Conservation (phyloP, 2,888 invertebrate genomes). For the Dolichomitus sp. region DNA sequence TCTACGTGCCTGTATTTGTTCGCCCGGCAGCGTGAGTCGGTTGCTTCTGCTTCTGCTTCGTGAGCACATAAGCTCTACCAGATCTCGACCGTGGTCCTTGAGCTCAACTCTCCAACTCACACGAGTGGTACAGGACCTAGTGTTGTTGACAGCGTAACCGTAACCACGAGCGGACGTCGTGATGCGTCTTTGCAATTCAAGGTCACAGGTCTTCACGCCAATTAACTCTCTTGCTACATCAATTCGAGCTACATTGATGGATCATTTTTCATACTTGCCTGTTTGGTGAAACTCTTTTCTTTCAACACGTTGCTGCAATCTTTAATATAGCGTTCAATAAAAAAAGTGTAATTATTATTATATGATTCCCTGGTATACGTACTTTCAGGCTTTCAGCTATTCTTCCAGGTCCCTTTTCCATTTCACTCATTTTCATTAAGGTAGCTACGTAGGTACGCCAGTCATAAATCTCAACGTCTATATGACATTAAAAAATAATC, state of each 20-base stretch:
- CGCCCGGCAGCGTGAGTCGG: not conserved
- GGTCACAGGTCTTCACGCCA: not conserved
- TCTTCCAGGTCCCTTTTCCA: too few relatives aligned
- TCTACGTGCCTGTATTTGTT: not conserved
- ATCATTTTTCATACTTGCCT: not conserved
- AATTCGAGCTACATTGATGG: not conserved
- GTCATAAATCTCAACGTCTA: too few relatives aligned
- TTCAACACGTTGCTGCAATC: too few relatives aligned
- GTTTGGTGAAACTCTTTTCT: too few relatives aligned
- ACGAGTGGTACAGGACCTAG: slow-evolving; percentile 1
- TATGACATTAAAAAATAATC: too few relatives aligned
- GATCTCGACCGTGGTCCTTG: slow-evolving; percentile 33
- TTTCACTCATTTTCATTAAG: too few relatives aligned
- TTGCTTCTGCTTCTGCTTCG: slow-evolving; percentile 11
- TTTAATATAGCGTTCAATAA: not conserved
- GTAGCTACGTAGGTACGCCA: too few relatives aligned
- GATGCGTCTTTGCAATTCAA: slow-evolving; percentile 1
- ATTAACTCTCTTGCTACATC: not conserved
- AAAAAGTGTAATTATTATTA: not conserved
- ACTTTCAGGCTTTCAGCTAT: too few relatives aligned
- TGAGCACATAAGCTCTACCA: slow-evolving; percentile 21
- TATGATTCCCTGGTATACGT: too few relatives aligned
- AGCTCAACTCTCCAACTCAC: slow-evolving; percentile 15
- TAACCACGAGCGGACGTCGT: not conserved
- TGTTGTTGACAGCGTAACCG: slow-evolving; percentile 17